Conservation (phyloP, 2,888 invertebrate species). For the Gryllus longicercus region DNA sequence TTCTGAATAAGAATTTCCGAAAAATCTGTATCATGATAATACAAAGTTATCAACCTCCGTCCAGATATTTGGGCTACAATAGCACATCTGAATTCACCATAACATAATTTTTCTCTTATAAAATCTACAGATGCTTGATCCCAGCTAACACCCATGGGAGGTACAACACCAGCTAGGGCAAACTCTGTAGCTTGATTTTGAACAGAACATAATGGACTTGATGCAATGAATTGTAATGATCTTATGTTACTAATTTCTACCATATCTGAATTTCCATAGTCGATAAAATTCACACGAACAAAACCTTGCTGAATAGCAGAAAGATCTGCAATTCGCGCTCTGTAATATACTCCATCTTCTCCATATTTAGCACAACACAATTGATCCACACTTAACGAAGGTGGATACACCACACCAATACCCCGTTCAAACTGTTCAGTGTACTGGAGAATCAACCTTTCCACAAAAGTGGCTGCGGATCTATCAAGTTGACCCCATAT, state of each 20-base stretch:
- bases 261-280: slow-evolving; percentile 63
- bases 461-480: slow-evolving; percentile 55
- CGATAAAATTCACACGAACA: slow-evolving; percentile 65
- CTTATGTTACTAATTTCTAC: slow-evolving; percentile 60
- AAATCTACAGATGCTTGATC: slow-evolving; percentile 50
- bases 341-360: slow-evolving; percentile 60
- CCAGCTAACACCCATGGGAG: slow-evolving; percentile 53
- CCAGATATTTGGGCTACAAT: slow-evolving; percentile 35
- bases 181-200: slow-evolving; percentile 60
- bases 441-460: slow-evolving; percentile 47
- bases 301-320: slow-evolving; percentile 52
- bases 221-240: slow-evolving; percentile 51
- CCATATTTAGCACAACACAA: slow-evolving; percentile 65
- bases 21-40: slow-evolving; percentile 41
- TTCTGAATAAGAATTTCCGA: slow-evolving; percentile 39
- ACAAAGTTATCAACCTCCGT: slow-evolving; percentile 41
- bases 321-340: slow-evolving; percentile 58
- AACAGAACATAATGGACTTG: slow-evolving; percentile 46
- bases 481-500: slow-evolving; percentile 69
- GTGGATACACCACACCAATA: slow-evolving; percentile 44
- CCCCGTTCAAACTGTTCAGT: slow-evolving; percentile 51
- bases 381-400: slow-evolving; percentile 50
- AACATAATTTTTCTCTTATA: slow-evolving; percentile 48
- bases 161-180: slow-evolving; percentile 57
- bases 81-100: slow-evolving; percentile 46